Base-by-base conservation (phyloP, 2,113 vertebrate genomes). In the Oryzias curvinotus region DNA sequence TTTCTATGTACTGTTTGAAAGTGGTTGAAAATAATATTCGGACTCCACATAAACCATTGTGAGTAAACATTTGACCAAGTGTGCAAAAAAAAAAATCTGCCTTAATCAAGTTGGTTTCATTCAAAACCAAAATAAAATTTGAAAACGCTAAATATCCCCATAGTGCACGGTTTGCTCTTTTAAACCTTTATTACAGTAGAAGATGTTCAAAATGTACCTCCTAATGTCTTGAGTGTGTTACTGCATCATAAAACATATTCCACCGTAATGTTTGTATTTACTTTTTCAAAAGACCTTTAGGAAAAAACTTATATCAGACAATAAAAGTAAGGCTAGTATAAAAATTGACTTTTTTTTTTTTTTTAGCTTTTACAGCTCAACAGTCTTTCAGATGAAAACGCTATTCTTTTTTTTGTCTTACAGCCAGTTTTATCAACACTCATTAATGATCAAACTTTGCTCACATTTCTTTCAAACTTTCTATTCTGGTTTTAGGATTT, bases 401-500 rank as follows among this genome's bases (percentile, higher is more conserved):
- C 7, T 36, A 2, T 36, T 36, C 8, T 36, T 36, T 2, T 36
- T 36, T 36, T 36, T 8, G 8, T 36, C 8, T 36, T 36, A 36
- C 30, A 36, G 30, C 30, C 30, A 36, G 30, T 8, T 36, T 36
- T 36, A 8, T 36, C 10, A 1, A 36, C 30, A 36, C 30, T 36
- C 30, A 36, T 8, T 36, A 36, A 70, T 71, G 44, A 52, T 48
- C 57, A 70, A 75, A 75, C 18, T 71, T 25, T 53, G 19, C 14
- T 44, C 5, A 52, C 30, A 0, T 52, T 51, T 62, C 25, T 18
- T 47, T 18, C 42, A 45, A 16, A 46, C 12, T 47, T 50, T 28
- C 56, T 41, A 57, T 44, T 36, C 7, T 25, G 13, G 49, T 36
- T 57, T 61, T 52, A 30, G 48, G 48, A 76, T 53, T 58, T 19